Base-by-base conservation (phyloP, 2,888 invertebrate genomes). In the Hyppa rectilinea region DNA sequence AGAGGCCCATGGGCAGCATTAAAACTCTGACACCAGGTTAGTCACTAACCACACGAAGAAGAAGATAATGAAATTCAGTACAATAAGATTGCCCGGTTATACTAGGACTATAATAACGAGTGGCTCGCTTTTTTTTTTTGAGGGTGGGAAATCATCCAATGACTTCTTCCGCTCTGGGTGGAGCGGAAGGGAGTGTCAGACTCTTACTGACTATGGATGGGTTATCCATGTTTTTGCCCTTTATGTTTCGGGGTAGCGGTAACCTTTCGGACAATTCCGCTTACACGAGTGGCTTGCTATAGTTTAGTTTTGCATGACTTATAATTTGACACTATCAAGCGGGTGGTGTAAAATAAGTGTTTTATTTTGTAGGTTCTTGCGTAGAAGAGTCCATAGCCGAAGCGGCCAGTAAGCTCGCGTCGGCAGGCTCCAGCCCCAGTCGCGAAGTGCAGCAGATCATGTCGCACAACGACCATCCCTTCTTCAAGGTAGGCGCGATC, bases 401-500 rank as follows among this genome's bases (percentile, higher is more conserved):
- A 61, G 81, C 62, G 53, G 80, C 56, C 63, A 77, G 65, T 83
- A 96, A 96, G 87, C 94, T 96, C 81, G 97, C 97, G 1, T 98
- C 98, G 63, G 98, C 97, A n/a, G 98, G 98, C 20, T 98, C 98
- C 74, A 98, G 98, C 91, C 98, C 99, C 7, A 98, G 98, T 87
- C 96, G 98, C 31, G 99, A 99, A 94, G 99, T 99, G 31, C 97
- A 98, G 90, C 98, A 98, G 94, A 99, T 99, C 83, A 96, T 99
- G 91, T 97, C 97, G 7, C 96, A 97, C 53, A 97, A 97, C 82
- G 92, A 92, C 45, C 86, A 87, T 49, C 81, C 89, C 29, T 93
- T 89, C 84, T 94, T 90, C 81, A 91, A 92, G 78, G 90, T 90
- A 59, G 5, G 59, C 59, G 29, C 47, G 47, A n/a, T n/a, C 47